These are phyloP conservation scores for Schizotus pectinicornis DNA, from an alignment of 2,888 invertebrate species.

Conservation along the genomic window DNA sequence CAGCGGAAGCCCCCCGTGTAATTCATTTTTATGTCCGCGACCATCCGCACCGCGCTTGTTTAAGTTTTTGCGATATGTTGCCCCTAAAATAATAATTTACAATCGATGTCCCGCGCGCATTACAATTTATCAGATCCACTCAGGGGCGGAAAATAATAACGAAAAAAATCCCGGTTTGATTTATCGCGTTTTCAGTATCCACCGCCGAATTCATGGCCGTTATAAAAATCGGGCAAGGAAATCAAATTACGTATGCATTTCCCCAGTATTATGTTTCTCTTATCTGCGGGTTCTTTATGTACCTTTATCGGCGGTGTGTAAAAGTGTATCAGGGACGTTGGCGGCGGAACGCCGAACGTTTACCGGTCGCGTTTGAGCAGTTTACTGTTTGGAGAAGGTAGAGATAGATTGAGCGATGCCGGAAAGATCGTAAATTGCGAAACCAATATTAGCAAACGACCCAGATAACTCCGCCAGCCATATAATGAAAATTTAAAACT, in stretches of 20 bases:
- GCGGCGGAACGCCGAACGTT: slow-evolving; percentile 26
- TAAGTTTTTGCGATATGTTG: slow-evolving; percentile 33
- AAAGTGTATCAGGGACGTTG: slow-evolving; percentile 38
- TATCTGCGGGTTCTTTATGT: slow-evolving; percentile 53
- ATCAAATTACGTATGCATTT: slow-evolving; percentile 58
- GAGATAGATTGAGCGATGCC: slow-evolving; percentile 48
- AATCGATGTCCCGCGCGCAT: slow-evolving; percentile 37
- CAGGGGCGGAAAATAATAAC: slow-evolving; percentile 44
- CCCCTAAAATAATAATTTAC: slow-evolving; percentile 40
- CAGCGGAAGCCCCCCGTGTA: slow-evolving; percentile 17
- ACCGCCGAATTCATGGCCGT: slow-evolving; percentile 21
- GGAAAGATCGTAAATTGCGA: slow-evolving; percentile 46
- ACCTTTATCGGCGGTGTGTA: slow-evolving; percentile 50
- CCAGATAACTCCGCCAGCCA: slow-evolving; percentile 28
- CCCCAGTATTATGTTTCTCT: slow-evolving; percentile 51
- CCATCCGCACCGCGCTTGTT: slow-evolving; percentile 41
- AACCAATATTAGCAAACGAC: slow-evolving; percentile 42
- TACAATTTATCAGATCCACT: slow-evolving; percentile 41
- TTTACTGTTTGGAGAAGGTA: slow-evolving; percentile 42
- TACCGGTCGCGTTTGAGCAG: slow-evolving; percentile 25
- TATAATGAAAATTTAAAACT: slow-evolving; percentile 34
- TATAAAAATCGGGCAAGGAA: slow-evolving; percentile 45
- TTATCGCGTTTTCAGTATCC: slow-evolving; percentile 48
- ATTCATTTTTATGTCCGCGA: slow-evolving; percentile 44
- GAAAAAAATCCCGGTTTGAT: slow-evolving; percentile 50